Evolutionary conservation across 35 echinoderm and acorn worm species (phyloP), one percentile per base, ranked within the genome.

Genomic region (Ophiothrix spiculata): DNA sequence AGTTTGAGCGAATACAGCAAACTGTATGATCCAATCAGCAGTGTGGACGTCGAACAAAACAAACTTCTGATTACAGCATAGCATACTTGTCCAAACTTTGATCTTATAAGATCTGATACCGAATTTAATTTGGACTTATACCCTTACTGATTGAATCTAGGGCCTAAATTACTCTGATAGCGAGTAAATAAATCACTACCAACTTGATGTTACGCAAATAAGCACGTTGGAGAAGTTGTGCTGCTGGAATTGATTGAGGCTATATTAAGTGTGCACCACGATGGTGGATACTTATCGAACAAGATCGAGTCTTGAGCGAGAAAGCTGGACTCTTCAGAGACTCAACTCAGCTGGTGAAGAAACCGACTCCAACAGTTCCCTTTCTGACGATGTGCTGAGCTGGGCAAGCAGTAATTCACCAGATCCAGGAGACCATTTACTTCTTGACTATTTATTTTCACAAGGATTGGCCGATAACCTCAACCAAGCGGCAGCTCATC

Each of bases 361-460:
- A 85, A 79, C 75, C 35, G 45, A 95, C 79, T 80, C 84, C 38
- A 82, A 56, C 38, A 79, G 92, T 64, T 84, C 80, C 25, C 85
- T 85, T 33, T 94, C 91, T 0, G 78, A 84, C 35, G 81, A 84
- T 12, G 31, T 84, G 32, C 39, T 60, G 29, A 60, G 81, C 36
- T 64, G 54, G 81, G 54, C 81, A 1, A 60, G 63, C 54, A 84
- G 81, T 60, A 84, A 84, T 76, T 81, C 39, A 56, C 54, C 82
- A 34, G 32, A 29, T 76, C 84, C n/a, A 89, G 77, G 80, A 21
- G 89, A 98, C 40, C 91, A 94, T 56, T 75, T 91, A 41, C 90
- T 91, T 56, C 56, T 98, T n/a, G 95, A 98, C 82, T 94, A 98
- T 42, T 83, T 98, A 35, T 94, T 98, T 85, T 98, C 95, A n/a